Conservation (phyloP, 2,113 vertebrate genomes). For the Poeciliopsis retropinna region DNA sequence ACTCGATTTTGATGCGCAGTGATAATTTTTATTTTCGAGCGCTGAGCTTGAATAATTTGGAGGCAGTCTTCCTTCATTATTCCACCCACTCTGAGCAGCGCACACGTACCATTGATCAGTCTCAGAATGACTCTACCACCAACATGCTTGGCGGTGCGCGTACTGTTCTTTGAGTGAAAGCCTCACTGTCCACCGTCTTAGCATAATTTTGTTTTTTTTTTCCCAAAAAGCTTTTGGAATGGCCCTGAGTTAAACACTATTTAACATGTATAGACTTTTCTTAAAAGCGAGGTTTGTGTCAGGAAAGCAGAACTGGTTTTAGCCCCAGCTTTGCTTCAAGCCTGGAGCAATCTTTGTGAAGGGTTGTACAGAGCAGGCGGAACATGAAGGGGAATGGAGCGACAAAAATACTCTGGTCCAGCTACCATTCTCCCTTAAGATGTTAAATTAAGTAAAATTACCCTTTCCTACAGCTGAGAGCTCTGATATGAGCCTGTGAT, state of each 20-base stretch:
- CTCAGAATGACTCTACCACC: neutral
- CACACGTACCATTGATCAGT: neutral
- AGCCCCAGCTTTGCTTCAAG: neutral
- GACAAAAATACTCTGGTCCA: neutral
- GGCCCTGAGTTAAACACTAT: neutral
- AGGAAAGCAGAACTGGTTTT: neutral
- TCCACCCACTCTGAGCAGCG: neutral
- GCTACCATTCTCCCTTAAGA: neutral
- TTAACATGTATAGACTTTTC: neutral
- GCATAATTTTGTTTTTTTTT: neutral
- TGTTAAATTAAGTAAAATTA: neutral
- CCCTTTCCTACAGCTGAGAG: neutral
- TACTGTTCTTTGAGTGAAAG: neutral
- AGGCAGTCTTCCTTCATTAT: neutral
- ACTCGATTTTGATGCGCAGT: too few species aligned
- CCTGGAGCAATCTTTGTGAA: neutral
- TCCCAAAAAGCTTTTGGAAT: neutral
- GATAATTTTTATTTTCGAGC: too few species aligned
- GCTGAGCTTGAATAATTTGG: neutral
- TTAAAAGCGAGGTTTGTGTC: neutral
- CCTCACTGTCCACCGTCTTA: neutral
- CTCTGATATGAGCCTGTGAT: neutral
- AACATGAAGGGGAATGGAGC: neutral
- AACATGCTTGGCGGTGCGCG: neutral
- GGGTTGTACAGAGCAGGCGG: neutral